Base-by-base conservation (phyloP, 1,140 invertebrate genomes). In the Conopomorpha cramerella region DNA sequence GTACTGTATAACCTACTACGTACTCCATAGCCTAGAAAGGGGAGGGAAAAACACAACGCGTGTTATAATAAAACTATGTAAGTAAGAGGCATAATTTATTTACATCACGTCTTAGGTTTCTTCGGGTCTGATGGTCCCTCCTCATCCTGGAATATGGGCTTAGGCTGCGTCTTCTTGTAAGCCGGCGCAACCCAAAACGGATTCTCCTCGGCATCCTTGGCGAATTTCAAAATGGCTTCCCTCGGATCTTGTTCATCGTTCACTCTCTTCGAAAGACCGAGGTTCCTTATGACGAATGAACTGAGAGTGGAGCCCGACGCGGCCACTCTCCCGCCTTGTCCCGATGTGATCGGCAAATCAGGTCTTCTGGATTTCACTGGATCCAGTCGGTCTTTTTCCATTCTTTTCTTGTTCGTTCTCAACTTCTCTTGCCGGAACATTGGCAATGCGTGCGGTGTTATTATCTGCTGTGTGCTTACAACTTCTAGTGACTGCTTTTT, bases 181-280 rank as follows among this genome's bases (percentile, higher is more conserved):
- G 94, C 95, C 0, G 93, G 93, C 0, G 92, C 85, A 27, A 96
- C 91, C 93, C 94, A 98, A 60, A 95, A 96, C 0, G 97, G 97
- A 84, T 99, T 95, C 64, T 98, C 92, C 32, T 85, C 95, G 0
- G 97, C 96, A 16, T 96, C 95, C 67, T 99, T 95, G 0, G 96
- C 96, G 78, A 90, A 97, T 45, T 94, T 90, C n/a, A 99, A 78
- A 54, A 99, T 96, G 3, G 96, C 96, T 55, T 95, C 93, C 35
- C 97, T 82, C 0, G 97, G 95, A 82, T 99, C 95, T 53, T 96
- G 92, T 72, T 98, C 95, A 55, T 96, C 93, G 47, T 97, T 89
- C 12, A 96, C 91, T 37, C 92, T 84, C 57, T 98, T 99, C 46
- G 91, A 92, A 1, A 96, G 74, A 0, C 96, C 96, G 14, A 99